These are phyloP conservation scores for Epinephelus cyanopodus DNA, from an alignment of 2,113 vertebrate species.

Conservation along the genomic window DNA sequence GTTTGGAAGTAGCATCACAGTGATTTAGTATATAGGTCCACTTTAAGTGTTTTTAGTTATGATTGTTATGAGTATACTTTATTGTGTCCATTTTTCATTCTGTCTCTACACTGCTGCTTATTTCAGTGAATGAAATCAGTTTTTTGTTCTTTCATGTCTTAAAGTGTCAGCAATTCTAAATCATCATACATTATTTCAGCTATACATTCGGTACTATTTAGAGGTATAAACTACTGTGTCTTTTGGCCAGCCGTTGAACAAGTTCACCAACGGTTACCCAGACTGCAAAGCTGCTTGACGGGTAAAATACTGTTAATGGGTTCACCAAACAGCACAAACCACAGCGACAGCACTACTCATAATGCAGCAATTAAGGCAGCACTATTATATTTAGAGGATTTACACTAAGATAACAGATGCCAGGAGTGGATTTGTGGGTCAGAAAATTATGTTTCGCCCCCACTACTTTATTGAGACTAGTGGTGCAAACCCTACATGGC, in stretches of 20 bases:
- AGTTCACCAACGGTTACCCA: conserved; percentile 26
- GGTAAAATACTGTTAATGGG: conserved; percentile 58
- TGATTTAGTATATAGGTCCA: too few relatives aligned
- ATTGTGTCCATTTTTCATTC: neutral
- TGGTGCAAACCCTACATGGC: conserved; percentile 9
- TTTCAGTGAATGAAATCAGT: neutral
- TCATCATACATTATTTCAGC: neutral
- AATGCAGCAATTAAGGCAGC: conserved; percentile 9
- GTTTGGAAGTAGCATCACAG: too few relatives aligned
- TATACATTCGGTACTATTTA: neutral
- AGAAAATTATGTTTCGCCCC: conserved; percentile 22
- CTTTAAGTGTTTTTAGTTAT: neutral
- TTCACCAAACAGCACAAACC: conserved; percentile 35
- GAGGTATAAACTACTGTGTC: neutral
- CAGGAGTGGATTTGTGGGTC: conserved; percentile 54
- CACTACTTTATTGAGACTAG: conserved; percentile 25
- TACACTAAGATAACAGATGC: conserved; percentile 59
- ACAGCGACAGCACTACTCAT: neutral
- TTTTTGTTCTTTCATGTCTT: neutral
- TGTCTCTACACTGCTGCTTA: neutral
- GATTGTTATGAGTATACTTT: neutral
- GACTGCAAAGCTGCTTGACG: conserved; percentile 44
- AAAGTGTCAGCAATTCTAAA: neutral
- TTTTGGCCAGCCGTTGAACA: neutral
- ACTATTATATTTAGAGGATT: conserved; percentile 57